Evolutionary conservation across 1,140 invertebrate genomes (phyloP), one percentile per base, ranked within the genome.

Genomic region (Drosophila santomea): DNA sequence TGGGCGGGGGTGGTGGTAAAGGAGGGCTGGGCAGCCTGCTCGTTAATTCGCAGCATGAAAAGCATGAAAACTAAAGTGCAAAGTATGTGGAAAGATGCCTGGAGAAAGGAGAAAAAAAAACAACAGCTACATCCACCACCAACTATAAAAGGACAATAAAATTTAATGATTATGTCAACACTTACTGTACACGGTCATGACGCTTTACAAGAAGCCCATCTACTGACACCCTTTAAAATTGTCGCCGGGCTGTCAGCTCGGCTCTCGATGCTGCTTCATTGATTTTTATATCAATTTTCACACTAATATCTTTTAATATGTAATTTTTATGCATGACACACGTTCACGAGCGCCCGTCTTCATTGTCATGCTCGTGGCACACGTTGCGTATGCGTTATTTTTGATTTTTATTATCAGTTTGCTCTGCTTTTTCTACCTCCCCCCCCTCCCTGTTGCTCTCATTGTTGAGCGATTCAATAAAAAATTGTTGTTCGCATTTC

Each of bases 141-240:
- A 71, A 78, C 75, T 59, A 78, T 77, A 69, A 72, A 72, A 71
- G 28, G 75, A 47, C 72, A 81, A 89, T 89, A 68, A 89, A 89
- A 90, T 89, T 89, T 89, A 89, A 89, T 89, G 84, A 78, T 89
- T 84, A 89, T 89, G 84, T 89, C 84, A 89, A 89, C 84, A 89
- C 84, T 89, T 81, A 78, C 74, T 78, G 67, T 77, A 89, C 67
- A 76, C 60, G 75, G 45, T 48, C 84, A 83, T 67, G 67, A 69
- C 75, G 71, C 78, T 83, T 88, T 73, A 73, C 67, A 77, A 63
- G 84, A 77, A 60, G 84, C 79, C 83, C 71, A 59, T 64, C 45
- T 59, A 28, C 59, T 44, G 63, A 41, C 74, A 82, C 79, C 80
- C 80, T 83, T 83, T 83, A 83, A 79, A 78, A 47, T 71, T 66